These are phyloP conservation scores for Pseudochirops corinnae DNA, from an alignment of 2,797 vertebrate species.

Conservation along the genomic window DNA sequence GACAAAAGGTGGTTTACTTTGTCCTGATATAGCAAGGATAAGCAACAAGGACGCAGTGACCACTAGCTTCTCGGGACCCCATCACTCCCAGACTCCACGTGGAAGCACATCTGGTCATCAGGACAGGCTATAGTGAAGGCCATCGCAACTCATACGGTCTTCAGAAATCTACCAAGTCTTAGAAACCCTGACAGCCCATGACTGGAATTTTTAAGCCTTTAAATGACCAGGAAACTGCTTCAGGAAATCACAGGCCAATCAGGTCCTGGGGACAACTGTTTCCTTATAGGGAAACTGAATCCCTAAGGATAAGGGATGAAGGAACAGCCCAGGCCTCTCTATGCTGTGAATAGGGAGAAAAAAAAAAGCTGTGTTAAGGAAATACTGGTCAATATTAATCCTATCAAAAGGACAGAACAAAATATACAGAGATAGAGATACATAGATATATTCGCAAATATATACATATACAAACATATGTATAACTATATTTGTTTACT, in stretches of 20 bases:
- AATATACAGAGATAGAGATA: background rate
- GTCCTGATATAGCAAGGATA: background rate
- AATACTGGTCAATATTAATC: background rate
- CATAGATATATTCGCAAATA: background rate
- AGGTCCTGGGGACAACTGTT: background rate
- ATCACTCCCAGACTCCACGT: background rate
- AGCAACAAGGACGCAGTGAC: background rate
- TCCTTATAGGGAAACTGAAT: background rate
- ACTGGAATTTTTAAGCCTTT: background rate
- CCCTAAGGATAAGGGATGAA: background rate
- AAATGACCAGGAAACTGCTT: background rate
- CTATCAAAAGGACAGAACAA: too few species aligned
- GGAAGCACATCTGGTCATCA: background rate
- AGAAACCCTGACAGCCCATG: background rate
- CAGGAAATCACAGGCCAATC: background rate
- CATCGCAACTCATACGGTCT: background rate
- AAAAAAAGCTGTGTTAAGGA: background rate
- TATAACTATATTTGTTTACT: background rate
- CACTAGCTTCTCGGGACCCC: too few species aligned
- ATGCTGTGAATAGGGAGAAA: background rate
- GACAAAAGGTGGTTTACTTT: background rate
- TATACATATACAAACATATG: background rate
- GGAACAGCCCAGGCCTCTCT: background rate
- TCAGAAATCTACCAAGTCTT: background rate
- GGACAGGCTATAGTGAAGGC: background rate